Base-by-base conservation (phyloP, 2,888 invertebrate species). In the Apodemia mormo region DNA sequence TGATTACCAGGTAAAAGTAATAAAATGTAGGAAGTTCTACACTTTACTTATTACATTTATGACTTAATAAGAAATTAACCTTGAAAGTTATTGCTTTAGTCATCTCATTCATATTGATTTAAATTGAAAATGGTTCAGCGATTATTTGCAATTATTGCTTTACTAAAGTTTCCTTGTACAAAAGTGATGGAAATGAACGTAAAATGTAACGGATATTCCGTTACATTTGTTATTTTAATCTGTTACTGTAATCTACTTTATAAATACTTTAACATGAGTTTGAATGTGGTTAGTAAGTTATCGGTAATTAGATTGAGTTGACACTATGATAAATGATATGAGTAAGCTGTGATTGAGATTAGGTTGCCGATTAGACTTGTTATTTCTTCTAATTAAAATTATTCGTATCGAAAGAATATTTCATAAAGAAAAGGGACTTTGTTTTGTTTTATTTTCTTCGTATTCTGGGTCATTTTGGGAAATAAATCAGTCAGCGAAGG, bases 261-360 rank as follows among this genome's bases (percentile, higher is more conserved):
- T 58, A 58, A 58, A 58, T 30, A 14, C 33, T 30, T 61, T 30
- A 29, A 61, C 12, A 33, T 61, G 61, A 14, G 61, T 14, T 33
- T 33, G 33, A 61, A 61, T 61, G 29, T 30, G 33, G 12, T 7
- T n/a, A 49, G 49, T 1, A 33, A 61, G 30, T 61, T 61, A 30
- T 12, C 14, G 6, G 30, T 58, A 58, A 58, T 30, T 29, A 30
- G 58, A 12, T 58, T 30, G 30, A 58, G 30, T 58, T 30, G 58
- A 56, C 56, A 56, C 22, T 54, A 54, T 54, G 54, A 54, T 22
- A 54, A 54, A 54, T 54, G 22, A 54, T 54, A 54, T 54, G 9
- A 54, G 8, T 22, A 22, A 54, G 22, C 22, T 22, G 22, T 8
- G 56, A 56, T 56, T 29, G 29, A 56, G 56, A 56, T 56, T 29